phyloP scores from a whole-genome alignment of 2,888 invertebrate genomes.

The Heteromurus nitidus region DNA sequence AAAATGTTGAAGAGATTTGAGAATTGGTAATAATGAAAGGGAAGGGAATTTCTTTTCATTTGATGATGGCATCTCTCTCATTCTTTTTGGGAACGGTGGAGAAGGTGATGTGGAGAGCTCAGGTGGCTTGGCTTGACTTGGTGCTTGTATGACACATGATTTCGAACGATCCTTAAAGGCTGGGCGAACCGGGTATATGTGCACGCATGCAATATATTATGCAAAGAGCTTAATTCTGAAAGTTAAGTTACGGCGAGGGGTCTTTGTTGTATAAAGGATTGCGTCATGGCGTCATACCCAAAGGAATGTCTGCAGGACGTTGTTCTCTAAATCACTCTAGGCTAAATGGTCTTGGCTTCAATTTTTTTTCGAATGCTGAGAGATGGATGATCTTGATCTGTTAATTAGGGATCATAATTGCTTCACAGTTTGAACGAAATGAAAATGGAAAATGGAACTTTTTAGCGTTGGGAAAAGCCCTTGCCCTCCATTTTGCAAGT shows the following conservation, averaged over 20 bases:
- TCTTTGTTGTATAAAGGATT: background rate
- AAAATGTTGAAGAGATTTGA: background rate
- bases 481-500: background rate
- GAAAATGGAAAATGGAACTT: too few relatives aligned
- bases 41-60: background rate
- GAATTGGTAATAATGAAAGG: slow-evolving; percentile 9
- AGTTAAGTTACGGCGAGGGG: background rate
- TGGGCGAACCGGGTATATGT: slow-evolving; percentile 23
- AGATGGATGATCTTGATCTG: background rate
- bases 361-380: too few relatives aligned
- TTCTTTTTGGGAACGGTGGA: too few relatives aligned
- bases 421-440: too few relatives aligned
- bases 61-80: too few relatives aligned
- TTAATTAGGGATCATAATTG: background rate
- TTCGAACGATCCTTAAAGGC: slow-evolving; percentile 3
- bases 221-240: too few relatives aligned
- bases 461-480: background rate
- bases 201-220: too few relatives aligned
- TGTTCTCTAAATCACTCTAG: background rate
- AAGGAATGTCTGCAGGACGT: background rate
- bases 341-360: too few relatives aligned
- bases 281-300: background rate
- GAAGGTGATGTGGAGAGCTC: too few relatives aligned
- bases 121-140: too few relatives aligned
- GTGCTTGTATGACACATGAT: background rate